Percentiles rank a stretch among this genome's conserved stretches.
Evolutionary conservation across 2,113 vertebrate species (phyloP).

Genomic region (Albula goreensis): DNA sequence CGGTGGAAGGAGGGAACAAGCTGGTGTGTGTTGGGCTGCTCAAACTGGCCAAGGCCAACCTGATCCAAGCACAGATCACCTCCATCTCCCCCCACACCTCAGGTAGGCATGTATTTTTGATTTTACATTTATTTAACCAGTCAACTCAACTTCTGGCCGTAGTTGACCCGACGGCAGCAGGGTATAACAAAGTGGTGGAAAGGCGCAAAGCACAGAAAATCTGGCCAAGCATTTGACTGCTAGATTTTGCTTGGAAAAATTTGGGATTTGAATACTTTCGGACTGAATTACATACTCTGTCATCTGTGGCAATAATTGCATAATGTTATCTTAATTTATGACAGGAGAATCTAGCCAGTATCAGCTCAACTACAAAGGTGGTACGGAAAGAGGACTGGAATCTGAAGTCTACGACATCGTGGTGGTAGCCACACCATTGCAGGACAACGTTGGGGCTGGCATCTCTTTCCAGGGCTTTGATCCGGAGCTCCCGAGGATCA

Average conservation of each 20-base stretch:
- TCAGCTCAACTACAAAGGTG: slow-evolving; percentile 75
- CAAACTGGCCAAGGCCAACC: slow-evolving; percentile 84
- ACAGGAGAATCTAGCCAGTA: slow-evolving; percentile 81
- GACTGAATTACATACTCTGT: not conserved
- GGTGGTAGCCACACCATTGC: slow-evolving; percentile 84
- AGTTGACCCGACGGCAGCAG: no score
- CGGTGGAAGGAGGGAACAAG: slow-evolving; percentile 95
- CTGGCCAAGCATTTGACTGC: no score
- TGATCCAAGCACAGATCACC: slow-evolving; percentile 81
- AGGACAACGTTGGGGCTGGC: slow-evolving; percentile 67
- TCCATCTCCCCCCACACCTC: slow-evolving; percentile 74
- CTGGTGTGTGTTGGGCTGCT: slow-evolving; percentile 89
- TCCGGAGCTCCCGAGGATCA: slow-evolving; percentile 65
- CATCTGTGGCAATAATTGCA: not conserved
- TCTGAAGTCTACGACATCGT: slow-evolving; percentile 87
- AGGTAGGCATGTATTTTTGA: slow-evolving; percentile 54
- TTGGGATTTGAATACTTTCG: slow-evolving; percentile 18
- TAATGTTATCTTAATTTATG: slow-evolving; percentile 27
- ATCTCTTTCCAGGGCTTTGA: slow-evolving; percentile 82
- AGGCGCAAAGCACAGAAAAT: no score
- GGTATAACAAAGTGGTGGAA: no score
- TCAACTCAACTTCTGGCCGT: no score
- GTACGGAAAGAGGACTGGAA: slow-evolving; percentile 49
- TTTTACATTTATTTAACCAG: not conserved
- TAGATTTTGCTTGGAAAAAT: not conserved